Percentiles rank a stretch among this genome's conserved stretches.
phyloP scores from a whole-genome alignment of 2,113 vertebrate species.

The Misgurnus anguillicaudatus region DNA sequence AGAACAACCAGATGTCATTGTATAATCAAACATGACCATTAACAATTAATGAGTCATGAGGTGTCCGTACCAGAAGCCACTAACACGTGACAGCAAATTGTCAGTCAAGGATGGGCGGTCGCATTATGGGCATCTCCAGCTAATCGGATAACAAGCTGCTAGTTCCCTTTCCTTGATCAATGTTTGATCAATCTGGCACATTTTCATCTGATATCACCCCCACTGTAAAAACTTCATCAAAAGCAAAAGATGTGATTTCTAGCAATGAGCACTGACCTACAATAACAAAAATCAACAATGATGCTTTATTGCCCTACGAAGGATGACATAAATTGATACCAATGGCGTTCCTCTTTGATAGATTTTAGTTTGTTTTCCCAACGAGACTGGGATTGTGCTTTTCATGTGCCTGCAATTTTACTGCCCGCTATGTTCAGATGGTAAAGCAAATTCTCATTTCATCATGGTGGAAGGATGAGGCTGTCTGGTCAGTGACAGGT shows the following conservation, averaged over 20 bases:
- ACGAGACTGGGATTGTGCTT: constrained; percentile 64
- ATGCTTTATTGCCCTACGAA: background rate
- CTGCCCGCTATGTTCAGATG: constrained; percentile 61
- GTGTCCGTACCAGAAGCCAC: constrained; percentile 50
- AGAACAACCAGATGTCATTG: constrained; percentile 65
- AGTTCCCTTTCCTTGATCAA: constrained; percentile 25
- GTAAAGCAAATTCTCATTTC: constrained; percentile 70
- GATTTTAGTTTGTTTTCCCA: constrained; percentile 53
- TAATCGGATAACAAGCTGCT: constrained; percentile 13
- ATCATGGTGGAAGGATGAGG: constrained; percentile 64
- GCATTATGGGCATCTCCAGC: constrained; percentile 45
- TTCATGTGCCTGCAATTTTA: constrained; percentile 57
- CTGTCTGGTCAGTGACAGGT: constrained; percentile 67
- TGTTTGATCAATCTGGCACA: constrained; percentile 48
- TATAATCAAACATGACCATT: constrained; percentile 63
- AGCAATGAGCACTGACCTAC: constrained; percentile 21
- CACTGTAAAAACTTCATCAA: background rate
- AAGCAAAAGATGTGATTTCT: background rate
- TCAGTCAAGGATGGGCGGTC: constrained; percentile 11
- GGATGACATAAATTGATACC: constrained; percentile 5
- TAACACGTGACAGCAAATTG: constrained; percentile 53
- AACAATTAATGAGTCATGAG: constrained; percentile 71
- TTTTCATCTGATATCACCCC: background rate
- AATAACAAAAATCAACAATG: constrained; percentile 15
- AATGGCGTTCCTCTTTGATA: constrained; percentile 46